phyloP scores from a whole-genome alignment of 2,113 vertebrate species.

The Vulpes lagopus region DNA sequence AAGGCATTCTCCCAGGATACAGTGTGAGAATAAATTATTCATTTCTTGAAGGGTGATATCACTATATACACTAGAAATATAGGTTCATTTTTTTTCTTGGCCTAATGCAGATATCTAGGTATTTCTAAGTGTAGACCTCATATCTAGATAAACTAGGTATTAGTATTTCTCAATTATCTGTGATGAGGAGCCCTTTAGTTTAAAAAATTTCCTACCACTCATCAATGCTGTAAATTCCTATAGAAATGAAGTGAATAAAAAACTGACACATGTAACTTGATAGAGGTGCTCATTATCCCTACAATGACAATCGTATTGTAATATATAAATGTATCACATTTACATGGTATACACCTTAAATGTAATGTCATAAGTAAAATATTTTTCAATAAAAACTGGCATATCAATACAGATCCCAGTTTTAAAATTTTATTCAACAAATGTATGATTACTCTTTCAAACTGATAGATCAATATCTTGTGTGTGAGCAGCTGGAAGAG shows the following conservation, averaged over 20 bases:
- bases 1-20: not conserved
- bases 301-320: not conserved
- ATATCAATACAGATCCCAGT: not conserved
- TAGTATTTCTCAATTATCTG: not conserved
- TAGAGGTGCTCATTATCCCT: not conserved
- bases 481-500: not conserved
- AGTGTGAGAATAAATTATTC: not conserved
- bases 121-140: not conserved
- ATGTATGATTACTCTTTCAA: not conserved
- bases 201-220: not conserved
- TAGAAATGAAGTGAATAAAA: conserved; percentile 1
- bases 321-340: not conserved
- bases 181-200: not conserved
- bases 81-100: not conserved
- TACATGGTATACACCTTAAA: not conserved
- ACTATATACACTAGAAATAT: not conserved
- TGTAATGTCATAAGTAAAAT: not conserved
- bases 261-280: not conserved
- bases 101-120: not conserved
- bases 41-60: not conserved
- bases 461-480: not conserved
- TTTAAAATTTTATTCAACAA: conserved; percentile 17
- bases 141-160: not conserved
- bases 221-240: not conserved
- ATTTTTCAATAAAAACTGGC: not conserved